Conservation (phyloP, 2,797 vertebrate species). For the Hypotaenidia okinawae region DNA sequence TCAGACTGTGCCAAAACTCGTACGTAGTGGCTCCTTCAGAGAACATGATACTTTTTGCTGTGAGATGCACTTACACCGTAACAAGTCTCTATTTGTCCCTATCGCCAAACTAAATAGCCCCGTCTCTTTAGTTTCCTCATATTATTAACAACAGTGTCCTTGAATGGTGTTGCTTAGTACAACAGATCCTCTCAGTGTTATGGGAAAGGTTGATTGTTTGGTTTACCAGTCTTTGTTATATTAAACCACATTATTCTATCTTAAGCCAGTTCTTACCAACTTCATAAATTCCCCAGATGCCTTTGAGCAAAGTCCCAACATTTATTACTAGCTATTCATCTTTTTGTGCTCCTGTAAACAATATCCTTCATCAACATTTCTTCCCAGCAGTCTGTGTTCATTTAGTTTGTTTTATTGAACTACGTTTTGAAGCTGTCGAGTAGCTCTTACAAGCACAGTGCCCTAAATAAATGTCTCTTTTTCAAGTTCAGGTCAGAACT, state of each 20-base stretch:
- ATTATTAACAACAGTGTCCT: background rate
- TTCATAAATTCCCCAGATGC: constrained; percentile 56
- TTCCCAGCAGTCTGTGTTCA: constrained; percentile 9
- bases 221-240: constrained; percentile 21
- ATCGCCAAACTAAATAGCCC: background rate
- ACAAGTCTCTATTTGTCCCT: background rate
- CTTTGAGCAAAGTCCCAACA: constrained; percentile 42
- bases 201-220: constrained; percentile 7
- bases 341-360: constrained; percentile 53
- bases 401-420: constrained; percentile 47
- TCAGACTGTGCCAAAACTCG: background rate
- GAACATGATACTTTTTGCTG: background rate
- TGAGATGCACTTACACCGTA: background rate
- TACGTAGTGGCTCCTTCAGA: background rate
- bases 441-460: background rate
- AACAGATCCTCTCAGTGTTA: background rate
- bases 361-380: constrained; percentile 44
- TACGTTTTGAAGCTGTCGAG: background rate
- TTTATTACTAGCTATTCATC: constrained; percentile 61
- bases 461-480: background rate
- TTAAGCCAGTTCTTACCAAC: constrained; percentile 37
- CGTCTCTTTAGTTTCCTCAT: background rate
- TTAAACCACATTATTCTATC: constrained; percentile 52
- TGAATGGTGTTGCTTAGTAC: background rate
- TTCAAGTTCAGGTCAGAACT: background rate